These are phyloP conservation scores for Ostrea edulis DNA, from an alignment of 1,140 invertebrate genomes.

Conservation along the genomic window DNA sequence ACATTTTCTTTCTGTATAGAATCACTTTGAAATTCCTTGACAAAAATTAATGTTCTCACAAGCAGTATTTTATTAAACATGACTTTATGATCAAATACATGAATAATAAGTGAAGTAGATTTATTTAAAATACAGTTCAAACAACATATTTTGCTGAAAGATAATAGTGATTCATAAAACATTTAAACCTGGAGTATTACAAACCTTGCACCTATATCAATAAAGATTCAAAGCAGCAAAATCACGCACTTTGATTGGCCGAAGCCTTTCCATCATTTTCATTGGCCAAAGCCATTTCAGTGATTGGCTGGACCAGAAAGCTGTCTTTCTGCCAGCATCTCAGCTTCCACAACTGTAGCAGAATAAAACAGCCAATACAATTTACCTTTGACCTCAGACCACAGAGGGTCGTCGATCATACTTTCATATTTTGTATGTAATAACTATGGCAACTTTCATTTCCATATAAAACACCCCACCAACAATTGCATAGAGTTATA, in stretches of 20 bases:
- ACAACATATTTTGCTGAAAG: neutral
- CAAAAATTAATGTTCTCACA: neutral
- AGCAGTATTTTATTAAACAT: neutral
- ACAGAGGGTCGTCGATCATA: neutral
- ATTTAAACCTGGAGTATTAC: neutral
- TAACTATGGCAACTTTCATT: neutral
- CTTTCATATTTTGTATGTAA: constrained; percentile 49
- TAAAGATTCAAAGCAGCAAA: neutral
- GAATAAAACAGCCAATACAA: constrained; percentile 38
- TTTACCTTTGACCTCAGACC: constrained; percentile 4
- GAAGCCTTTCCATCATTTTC: constrained; percentile 11
- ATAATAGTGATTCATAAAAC: neutral
- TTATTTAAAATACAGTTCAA: neutral
- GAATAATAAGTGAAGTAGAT: neutral
- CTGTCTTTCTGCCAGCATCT: neutral
- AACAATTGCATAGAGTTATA: neutral
- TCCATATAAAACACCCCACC: neutral
- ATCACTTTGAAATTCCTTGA: neutral
- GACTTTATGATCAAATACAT: neutral
- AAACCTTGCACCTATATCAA: constrained; percentile 21
- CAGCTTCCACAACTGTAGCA: constrained; percentile 22
- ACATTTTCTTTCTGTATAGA: neutral
- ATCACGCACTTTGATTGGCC: constrained; percentile 11
- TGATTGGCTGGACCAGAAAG: constrained; percentile 35
- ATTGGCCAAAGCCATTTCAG: constrained; percentile 2